Conservation (phyloP, 2,888 invertebrate species). For the Serripes groenlandicus region DNA sequence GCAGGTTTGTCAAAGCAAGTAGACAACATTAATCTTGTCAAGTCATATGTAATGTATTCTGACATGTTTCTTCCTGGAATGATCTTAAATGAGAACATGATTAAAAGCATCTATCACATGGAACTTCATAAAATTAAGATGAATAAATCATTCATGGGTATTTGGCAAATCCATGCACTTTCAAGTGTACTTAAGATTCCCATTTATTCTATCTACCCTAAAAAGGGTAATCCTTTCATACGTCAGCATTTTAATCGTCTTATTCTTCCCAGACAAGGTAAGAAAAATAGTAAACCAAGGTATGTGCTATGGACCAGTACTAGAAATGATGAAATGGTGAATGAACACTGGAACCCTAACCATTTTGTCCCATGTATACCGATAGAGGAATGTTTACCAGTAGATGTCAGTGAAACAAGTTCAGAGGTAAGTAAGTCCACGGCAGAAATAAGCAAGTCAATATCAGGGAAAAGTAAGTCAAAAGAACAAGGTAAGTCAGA, state of each 20-base stretch:
- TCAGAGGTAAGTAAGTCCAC: no score
- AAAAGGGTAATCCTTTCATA: slow-evolving; percentile 31
- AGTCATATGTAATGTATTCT: background rate
- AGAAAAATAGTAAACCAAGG: background rate
- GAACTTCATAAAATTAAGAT: background rate
- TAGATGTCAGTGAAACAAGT: no score
- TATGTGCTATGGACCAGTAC: background rate
- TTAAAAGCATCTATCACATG: background rate
- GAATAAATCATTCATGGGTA: slow-evolving; percentile 10
- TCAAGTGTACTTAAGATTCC: slow-evolving; percentile 35
- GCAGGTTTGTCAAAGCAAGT: background rate
- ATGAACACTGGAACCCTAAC: background rate
- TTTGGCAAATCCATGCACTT: slow-evolving; percentile 19
- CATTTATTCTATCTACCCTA: slow-evolving; percentile 37
- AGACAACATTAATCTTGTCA: background rate
- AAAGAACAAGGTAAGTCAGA: no score
- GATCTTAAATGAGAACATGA: background rate
- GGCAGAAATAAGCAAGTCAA: no score
- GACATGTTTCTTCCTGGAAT: background rate
- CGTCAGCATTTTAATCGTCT: slow-evolving; percentile 27
- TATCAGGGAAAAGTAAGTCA: no score
- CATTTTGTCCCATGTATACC: slow-evolving; percentile 1
- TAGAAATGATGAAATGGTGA: background rate
- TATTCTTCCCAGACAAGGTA: slow-evolving; percentile 6
- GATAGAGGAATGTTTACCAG: no score